A percentile compares a stretch with the other conserved stretches of the same genome.
phyloP scores from a whole-genome alignment of 2,888 invertebrate species.

The Tortrix viridana region DNA sequence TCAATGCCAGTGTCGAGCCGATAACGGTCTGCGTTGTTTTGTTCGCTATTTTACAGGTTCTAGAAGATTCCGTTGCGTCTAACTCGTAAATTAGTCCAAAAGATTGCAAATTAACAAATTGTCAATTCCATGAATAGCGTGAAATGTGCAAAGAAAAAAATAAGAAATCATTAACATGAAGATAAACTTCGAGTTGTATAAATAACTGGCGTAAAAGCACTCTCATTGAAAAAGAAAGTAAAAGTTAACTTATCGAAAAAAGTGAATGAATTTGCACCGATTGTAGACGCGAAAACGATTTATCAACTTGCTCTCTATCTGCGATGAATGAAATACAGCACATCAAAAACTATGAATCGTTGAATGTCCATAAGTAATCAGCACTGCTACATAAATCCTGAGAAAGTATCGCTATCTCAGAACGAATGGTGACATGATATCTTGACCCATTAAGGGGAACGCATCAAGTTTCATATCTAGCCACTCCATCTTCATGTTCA shows the following conservation, averaged over 20 bases:
- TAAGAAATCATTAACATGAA: not conserved
- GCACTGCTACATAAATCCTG: constrained; percentile 26
- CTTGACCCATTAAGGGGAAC: constrained; percentile 36
- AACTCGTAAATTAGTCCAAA: not conserved
- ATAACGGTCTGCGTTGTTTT: constrained; percentile 21
- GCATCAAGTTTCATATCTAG: constrained; percentile 34
- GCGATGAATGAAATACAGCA: constrained; percentile 23
- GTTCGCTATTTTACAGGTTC: not conserved
- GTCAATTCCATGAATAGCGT: not conserved
- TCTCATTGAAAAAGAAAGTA: constrained; percentile 19
- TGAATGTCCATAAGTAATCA: constrained; percentile 27
- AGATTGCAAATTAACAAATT: not conserved
- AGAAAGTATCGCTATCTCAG: constrained; percentile 37
- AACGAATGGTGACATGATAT: constrained; percentile 36
- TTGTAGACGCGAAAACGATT: constrained; percentile 7
- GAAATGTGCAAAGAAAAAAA: not conserved
- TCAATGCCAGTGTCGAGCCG: constrained; percentile 63
- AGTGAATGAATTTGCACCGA: constrained; percentile 10
- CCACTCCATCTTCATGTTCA: constrained; percentile 33
- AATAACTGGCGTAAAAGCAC: not conserved
- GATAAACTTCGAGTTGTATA: not conserved
- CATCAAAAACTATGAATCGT: constrained; percentile 33
- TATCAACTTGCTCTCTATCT: constrained; percentile 5
- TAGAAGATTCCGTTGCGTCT: not conserved
- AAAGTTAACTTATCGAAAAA: constrained; percentile 9